Evolutionary conservation across 2,888 invertebrate genomes (phyloP), one percentile per base, ranked within the genome.

Genomic region (Timema cristinae): DNA sequence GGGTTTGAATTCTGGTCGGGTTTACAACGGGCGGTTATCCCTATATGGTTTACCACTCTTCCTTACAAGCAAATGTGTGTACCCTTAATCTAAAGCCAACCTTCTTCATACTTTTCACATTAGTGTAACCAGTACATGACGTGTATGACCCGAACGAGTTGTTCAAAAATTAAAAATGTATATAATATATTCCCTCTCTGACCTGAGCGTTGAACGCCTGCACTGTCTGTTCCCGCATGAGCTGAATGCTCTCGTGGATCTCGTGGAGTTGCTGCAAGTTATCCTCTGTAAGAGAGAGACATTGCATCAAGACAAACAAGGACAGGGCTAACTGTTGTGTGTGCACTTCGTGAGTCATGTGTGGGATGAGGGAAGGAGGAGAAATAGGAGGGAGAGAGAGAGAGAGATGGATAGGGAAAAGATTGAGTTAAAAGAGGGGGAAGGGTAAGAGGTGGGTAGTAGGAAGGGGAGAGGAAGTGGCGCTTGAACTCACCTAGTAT

Each of bases 191-290:
- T 32, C 4, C 32, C 32, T 4, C 32, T 67, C 74, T 73, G 71
- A 80, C 79, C 79, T 79, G 79, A 67, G 75, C 75, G 71, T 73
- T 78, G 68, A 77, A 75, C 6, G 78, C 80, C 77, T 82, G 83
- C 67, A 72, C 78, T 78, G 73, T 78, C 78, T 73, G 85, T 74
- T 91, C 90, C 75, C 91, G 85, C 90, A 92, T 91, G 75, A 89
- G 90, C 81, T 92, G 91, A 75, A 92, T 90, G 71, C 87, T 89
- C 75, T 91, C 90, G 79, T 91, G 91, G 68, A 93, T 86, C 75
- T 91, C 87, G 73, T 91, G 87, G 75, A 93, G 84, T 80, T 92
- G 91, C 77, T 90, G 89, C 77, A 91, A 82, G 79, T 91, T 91
- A 81, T 92, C 92, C 79, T 92, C 92, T 80, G 86, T 78, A 76